Evolutionary conservation across 2,888 invertebrate genomes (phyloP).

Genomic region (Cephus spinipes): DNA sequence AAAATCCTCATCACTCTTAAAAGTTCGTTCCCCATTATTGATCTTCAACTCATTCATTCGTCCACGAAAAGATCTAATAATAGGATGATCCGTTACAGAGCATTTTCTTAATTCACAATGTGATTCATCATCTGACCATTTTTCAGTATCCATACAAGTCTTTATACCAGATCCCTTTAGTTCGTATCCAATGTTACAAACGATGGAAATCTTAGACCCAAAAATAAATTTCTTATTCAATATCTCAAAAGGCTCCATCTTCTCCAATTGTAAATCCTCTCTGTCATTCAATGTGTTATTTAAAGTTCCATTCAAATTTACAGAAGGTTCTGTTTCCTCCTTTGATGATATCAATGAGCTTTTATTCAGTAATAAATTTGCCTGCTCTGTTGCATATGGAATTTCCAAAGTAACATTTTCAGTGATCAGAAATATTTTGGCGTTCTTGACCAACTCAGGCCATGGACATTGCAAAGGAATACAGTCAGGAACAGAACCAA

Average conservation of each 20-base stretch:
- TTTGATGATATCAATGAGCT: not conserved
- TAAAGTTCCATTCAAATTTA: not conserved
- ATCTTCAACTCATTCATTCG: conserved; percentile 1
- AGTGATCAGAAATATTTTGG: conserved; percentile 32
- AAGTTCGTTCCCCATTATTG: not conserved
- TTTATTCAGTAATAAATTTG: not conserved
- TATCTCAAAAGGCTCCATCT: conserved; percentile 6
- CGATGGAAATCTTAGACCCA: conserved; percentile 38
- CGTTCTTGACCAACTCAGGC: conserved; percentile 38
- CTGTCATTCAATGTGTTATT: conserved; percentile 21
- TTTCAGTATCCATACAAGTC: conserved; percentile 71
- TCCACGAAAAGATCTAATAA: conserved; percentile 28
- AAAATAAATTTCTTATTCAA: conserved; percentile 27
- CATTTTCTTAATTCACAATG: conserved; percentile 66
- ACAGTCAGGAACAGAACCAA: conserved; percentile 71
- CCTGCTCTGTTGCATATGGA: not conserved
- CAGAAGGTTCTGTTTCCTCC: not conserved
- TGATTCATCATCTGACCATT: conserved; percentile 72
- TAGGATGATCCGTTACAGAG: conserved; percentile 33
- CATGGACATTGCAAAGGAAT: conserved; percentile 41
- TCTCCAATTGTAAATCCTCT: conserved; percentile 9
- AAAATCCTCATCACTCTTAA: conserved; percentile 16
- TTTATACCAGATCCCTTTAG: conserved; percentile 69
- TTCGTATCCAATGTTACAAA: conserved; percentile 72
- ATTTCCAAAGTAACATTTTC: conserved; percentile 18